Conservation (phyloP, 2,888 invertebrate species). For the Drosophila niveifrons region DNA sequence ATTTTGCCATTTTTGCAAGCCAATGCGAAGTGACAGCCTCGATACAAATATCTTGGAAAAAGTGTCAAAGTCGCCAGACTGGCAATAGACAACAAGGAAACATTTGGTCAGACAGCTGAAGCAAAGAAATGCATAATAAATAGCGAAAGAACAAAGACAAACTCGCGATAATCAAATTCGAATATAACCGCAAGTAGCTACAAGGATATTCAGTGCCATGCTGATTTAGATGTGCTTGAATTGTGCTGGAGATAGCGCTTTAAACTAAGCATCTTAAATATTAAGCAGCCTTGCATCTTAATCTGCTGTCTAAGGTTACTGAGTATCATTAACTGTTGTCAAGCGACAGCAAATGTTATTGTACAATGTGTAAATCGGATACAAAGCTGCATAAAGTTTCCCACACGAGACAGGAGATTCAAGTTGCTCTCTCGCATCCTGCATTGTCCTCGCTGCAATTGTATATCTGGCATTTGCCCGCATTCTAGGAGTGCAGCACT, state of each 20-base stretch:
- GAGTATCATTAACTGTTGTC: slow-evolving; percentile 2
- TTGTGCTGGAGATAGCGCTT: background rate
- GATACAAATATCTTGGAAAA: slow-evolving; percentile 43
- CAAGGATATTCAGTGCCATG: background rate
- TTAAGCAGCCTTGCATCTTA: background rate
- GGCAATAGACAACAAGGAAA: slow-evolving; percentile 44
- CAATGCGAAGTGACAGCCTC: slow-evolving; percentile 42
- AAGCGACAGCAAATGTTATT: background rate
- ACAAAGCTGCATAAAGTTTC: background rate
- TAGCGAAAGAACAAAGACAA: slow-evolving; percentile 36
- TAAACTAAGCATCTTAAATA: background rate
- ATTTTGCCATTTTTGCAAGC: slow-evolving; percentile 2
- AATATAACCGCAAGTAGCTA: slow-evolving; percentile 41
- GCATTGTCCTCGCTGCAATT: slow-evolving; percentile 27
- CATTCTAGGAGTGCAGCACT: slow-evolving; percentile 15
- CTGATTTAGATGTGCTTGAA: background rate
- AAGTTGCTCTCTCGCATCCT: slow-evolving; percentile 6
- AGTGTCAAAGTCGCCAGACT: slow-evolving; percentile 65
- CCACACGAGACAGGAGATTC: background rate
- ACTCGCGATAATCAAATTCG: slow-evolving; percentile 66
- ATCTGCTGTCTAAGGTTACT: background rate
- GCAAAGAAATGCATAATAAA: slow-evolving; percentile 66
- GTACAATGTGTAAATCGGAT: slow-evolving; percentile 10
- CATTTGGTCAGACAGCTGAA: slow-evolving; percentile 60
- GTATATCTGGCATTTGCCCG: slow-evolving; percentile 12